These are phyloP conservation scores for Lasioglossum vierecki DNA, from an alignment of 2,888 invertebrate species.

Conservation along the genomic window DNA sequence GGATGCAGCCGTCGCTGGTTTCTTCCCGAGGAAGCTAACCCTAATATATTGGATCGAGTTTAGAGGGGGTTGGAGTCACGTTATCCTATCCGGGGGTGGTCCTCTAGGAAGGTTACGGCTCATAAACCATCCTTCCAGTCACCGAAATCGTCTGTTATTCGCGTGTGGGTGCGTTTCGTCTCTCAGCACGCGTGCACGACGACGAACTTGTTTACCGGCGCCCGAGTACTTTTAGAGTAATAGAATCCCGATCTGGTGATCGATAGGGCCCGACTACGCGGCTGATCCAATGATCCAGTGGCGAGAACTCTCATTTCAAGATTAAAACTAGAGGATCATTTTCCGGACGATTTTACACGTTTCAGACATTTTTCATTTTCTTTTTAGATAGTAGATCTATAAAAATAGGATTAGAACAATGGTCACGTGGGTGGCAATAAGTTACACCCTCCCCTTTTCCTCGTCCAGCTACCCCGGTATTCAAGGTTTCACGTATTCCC, in stretches of 20 bases:
- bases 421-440: slow-evolving; percentile 35
- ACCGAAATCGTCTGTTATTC: slow-evolving; percentile 71
- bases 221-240: slow-evolving; percentile 70
- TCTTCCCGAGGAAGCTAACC: slow-evolving; percentile 69
- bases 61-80: slow-evolving; percentile 70
- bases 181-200: slow-evolving; percentile 51
- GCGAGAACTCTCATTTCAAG: slow-evolving; percentile 13
- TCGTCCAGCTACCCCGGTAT: slow-evolving; percentile 54
- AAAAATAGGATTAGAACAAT: slow-evolving; percentile 34
- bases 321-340: slow-evolving; percentile 15
- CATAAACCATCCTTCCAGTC: slow-evolving; percentile 81
- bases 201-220: slow-evolving; percentile 67
- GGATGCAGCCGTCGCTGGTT: slow-evolving; percentile 58
- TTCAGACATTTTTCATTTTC: background rate
- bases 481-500: slow-evolving; percentile 58
- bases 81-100: slow-evolving; percentile 57
- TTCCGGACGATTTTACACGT: background rate
- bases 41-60: slow-evolving; percentile 79
- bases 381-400: background rate
- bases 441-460: slow-evolving; percentile 27
- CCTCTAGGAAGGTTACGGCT: slow-evolving; percentile 76
- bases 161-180: slow-evolving; percentile 42
- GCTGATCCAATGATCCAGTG: background rate
- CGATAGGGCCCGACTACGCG: slow-evolving; percentile 9
- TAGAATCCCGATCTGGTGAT: slow-evolving; percentile 64